Evolutionary conservation across 2,113 vertebrate genomes (phyloP), one percentile per base, ranked within the genome.

Genomic region (Dasyprocta punctata): DNA sequence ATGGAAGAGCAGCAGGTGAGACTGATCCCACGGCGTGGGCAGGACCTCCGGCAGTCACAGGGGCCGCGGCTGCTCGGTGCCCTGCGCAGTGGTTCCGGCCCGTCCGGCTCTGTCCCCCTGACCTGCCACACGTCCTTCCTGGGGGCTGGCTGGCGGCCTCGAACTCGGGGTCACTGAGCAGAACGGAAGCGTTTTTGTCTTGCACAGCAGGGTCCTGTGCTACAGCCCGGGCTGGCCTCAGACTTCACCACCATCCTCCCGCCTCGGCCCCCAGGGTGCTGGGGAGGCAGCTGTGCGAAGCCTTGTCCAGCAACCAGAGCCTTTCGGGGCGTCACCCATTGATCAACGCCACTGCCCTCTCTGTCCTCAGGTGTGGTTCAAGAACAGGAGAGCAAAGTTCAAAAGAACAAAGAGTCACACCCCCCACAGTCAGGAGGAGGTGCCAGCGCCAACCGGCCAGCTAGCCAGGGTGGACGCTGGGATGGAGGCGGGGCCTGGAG

Each of bases 301-400:
- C 1, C 71, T n/a, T 5, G 13, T 22, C 38, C 22, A 1, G 41
- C 22, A 44, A 6, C 24, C 5, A 26, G 13, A 28, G 11, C 11
- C 24, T 28, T 28, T 47, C 24, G 5, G 69, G 41, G 41, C 28
- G 41, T 75, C 41, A 1, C 38, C 73, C n/a, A 20, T 11, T 26
- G 41, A 10, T 30, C 24, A 20, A 30, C 52, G 36, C 2, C 36
- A 1, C 11, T 0, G 6, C 4, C 38, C 33, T n/a, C 26, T 58
- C 60, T 63, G 38, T 44, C 36, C 17, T 12, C 54, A 95, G 85
- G 80, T 86, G 4, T 96, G 94, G 96, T 87, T 96, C 75, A 96
- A 97, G 77, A 93, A 97, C 71, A 63, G 13, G 16, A 71, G 90
- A 87, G 92, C 86, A 44, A 93, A 88, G 88, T 9, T 56, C 22